Conservation (phyloP, 2,113 vertebrate genomes). For the Rhea pennata region DNA sequence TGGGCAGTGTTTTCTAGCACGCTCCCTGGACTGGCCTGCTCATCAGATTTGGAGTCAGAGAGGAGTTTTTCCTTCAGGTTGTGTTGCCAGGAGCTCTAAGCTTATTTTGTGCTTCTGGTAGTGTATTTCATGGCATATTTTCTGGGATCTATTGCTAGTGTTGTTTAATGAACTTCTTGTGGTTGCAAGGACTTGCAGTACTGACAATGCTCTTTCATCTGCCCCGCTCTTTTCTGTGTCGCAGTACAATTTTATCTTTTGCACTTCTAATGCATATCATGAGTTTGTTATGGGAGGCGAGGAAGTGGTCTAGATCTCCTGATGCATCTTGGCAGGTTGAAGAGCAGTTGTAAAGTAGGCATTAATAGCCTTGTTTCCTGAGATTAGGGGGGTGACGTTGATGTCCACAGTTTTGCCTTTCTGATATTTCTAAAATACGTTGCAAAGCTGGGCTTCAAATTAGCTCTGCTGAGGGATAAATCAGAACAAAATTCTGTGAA, state of each 20-base stretch:
- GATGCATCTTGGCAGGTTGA: not conserved
- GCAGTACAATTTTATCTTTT: not conserved
- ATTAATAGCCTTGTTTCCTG: not conserved
- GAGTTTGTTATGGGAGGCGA: not conserved
- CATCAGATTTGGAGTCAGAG: not conserved
- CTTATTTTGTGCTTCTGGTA: not conserved
- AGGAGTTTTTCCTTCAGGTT: not conserved
- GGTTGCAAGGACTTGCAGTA: not conserved
- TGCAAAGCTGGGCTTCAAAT: not conserved
- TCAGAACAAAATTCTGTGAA: not conserved
- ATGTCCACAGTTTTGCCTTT: not conserved
- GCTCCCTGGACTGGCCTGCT: not conserved
- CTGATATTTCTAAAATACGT: not conserved
- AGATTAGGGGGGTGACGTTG: not conserved
- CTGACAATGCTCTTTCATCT: not conserved
- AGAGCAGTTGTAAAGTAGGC: not conserved
- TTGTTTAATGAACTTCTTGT: not conserved
- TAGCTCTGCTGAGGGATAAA: not conserved
- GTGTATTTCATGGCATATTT: not conserved
- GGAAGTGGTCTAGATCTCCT: not conserved
- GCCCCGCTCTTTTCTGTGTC: not conserved
- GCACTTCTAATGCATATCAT: not conserved
- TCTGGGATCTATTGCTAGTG: not conserved
- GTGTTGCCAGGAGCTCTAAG: not conserved
- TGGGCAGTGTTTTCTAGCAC: not conserved